Conservation (phyloP, 2,888 invertebrate species). For the Dyspetes luteomarginatus region DNA sequence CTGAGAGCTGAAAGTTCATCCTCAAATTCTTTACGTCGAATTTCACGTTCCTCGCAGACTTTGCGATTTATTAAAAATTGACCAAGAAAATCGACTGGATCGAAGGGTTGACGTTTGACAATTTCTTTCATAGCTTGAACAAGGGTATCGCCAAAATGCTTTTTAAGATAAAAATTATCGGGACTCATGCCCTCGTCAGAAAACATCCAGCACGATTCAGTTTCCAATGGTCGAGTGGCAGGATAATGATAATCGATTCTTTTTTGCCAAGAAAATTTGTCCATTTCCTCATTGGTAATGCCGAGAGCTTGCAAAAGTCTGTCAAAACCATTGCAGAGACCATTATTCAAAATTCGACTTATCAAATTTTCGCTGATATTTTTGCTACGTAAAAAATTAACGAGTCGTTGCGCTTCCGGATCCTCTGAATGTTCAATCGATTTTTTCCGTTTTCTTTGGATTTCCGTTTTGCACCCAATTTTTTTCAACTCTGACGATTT, state of each 20-base stretch:
- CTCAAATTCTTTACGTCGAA: slow-evolving; percentile 56
- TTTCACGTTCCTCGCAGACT: slow-evolving; percentile 80
- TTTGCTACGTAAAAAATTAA: slow-evolving; percentile 37
- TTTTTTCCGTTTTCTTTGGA: not conserved
- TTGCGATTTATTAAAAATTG: slow-evolving; percentile 84
- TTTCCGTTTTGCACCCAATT: not conserved
- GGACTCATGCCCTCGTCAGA: slow-evolving; percentile 15
- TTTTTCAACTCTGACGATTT: not conserved
- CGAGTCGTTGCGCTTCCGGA: slow-evolving; percentile 22
- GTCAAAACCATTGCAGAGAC: slow-evolving; percentile 18
- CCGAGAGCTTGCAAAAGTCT: slow-evolving; percentile 34
- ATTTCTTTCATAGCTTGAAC: slow-evolving; percentile 82
- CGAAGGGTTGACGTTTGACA: slow-evolving; percentile 82
- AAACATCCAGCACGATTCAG: not conserved
- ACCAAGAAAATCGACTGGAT: slow-evolving; percentile 84
- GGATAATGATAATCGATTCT: slow-evolving; percentile 8
- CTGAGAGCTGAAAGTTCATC: slow-evolving; percentile 59
- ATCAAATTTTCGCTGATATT: slow-evolving; percentile 42
- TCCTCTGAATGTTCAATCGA: slow-evolving; percentile 1
- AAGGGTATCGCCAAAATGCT: slow-evolving; percentile 33
- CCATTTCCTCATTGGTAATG: slow-evolving; percentile 26
- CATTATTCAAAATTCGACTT: slow-evolving; percentile 28
- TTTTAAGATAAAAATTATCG: slow-evolving; percentile 45
- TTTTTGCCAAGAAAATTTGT: slow-evolving; percentile 20
- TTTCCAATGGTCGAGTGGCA: not conserved